These are phyloP conservation scores for Ceyx margarethae DNA, from an alignment of 2,113 vertebrate species.

Conservation along the genomic window DNA sequence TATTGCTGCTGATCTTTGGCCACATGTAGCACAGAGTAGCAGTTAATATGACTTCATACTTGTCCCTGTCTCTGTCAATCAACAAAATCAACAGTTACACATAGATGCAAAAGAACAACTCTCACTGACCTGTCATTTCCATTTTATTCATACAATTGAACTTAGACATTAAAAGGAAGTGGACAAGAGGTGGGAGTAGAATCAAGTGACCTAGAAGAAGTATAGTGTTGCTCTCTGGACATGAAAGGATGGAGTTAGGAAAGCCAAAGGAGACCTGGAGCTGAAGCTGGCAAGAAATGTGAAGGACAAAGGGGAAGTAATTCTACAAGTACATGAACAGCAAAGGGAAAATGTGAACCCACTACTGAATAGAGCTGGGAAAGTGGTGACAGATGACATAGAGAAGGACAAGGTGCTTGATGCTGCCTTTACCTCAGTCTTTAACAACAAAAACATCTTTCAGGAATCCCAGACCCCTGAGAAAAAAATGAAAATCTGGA, in stretches of 20 bases:
- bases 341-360: neutral
- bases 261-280: neutral
- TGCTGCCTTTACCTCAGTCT: neutral
- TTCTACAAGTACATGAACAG: neutral
- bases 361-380: neutral
- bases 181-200: neutral
- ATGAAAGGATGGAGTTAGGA: neutral
- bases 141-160: neutral
- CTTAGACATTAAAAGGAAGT: neutral
- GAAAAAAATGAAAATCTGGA: neutral
- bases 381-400: neutral
- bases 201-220: neutral
- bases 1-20: neutral
- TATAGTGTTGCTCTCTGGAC: neutral
- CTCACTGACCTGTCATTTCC: neutral
- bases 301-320: neutral
- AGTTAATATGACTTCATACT: neutral
- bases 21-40: neutral
- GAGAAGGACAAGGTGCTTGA: neutral
- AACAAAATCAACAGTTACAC: neutral
- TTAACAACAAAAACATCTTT: neutral
- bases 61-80: neutral
- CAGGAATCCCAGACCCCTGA: neutral
- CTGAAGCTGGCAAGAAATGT: neutral
- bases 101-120: neutral